These are phyloP conservation scores for Spisula solida DNA, from an alignment of 2,888 invertebrate species.

Conservation along the genomic window DNA sequence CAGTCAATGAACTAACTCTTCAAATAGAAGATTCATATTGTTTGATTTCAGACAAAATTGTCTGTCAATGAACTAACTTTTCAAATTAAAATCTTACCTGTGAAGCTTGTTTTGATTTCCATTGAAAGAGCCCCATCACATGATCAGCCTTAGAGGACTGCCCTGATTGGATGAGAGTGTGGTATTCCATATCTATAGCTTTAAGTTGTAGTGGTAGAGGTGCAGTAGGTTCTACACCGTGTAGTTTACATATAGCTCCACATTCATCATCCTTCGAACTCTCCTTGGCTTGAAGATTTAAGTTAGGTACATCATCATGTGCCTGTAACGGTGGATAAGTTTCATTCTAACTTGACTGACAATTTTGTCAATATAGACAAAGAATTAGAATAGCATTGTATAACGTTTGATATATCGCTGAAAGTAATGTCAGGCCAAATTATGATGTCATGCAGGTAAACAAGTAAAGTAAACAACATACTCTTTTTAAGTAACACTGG, in stretches of 20 bases:
- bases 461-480: too few species aligned
- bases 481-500: too few species aligned
- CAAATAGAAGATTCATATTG: too few species aligned
- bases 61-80: background rate
- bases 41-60: too few species aligned
- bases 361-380: too few species aligned
- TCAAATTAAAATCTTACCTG: slow-evolving; percentile 77
- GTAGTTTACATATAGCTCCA: slow-evolving; percentile 86
- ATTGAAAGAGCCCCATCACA: slow-evolving; percentile 85
- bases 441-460: too few species aligned
- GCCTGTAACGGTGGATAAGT: slow-evolving; percentile 60
- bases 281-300: slow-evolving; percentile 85
- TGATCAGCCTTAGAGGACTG: slow-evolving; percentile 86
- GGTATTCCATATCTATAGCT: slow-evolving; percentile 87
- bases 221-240: slow-evolving; percentile 82
- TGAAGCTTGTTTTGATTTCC: slow-evolving; percentile 87
- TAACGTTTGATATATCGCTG: too few species aligned
- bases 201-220: slow-evolving; percentile 86
- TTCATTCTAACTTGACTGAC: too few species aligned
- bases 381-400: too few species aligned
- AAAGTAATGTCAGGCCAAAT: too few species aligned
- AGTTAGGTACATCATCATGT: slow-evolving; percentile 76
- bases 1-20: too few species aligned
- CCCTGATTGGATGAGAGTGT: slow-evolving; percentile 82
- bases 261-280: slow-evolving; percentile 87